Conservation (phyloP, 2,888 invertebrate genomes). For the Plebejus argus region DNA sequence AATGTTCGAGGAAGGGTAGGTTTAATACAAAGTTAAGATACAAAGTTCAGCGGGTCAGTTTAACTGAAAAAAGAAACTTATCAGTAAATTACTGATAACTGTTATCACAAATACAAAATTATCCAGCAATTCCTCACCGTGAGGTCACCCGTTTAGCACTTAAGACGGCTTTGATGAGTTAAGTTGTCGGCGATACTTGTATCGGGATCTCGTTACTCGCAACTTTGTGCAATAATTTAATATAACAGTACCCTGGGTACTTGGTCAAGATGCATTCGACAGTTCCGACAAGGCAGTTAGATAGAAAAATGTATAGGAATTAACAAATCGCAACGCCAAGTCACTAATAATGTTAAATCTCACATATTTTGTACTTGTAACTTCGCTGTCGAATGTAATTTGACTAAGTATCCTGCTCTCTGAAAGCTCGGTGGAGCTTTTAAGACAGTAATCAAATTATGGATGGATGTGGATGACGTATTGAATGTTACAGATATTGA, state of each 20-base stretch:
- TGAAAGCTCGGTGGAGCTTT: background rate
- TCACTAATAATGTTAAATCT: background rate
- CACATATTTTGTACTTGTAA: background rate
- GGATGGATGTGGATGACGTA: background rate
- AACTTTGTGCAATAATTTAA: slow-evolving; percentile 41
- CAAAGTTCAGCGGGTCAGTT: too few species aligned
- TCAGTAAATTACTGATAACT: too few species aligned
- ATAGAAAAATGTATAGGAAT: background rate
- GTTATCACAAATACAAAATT: background rate
- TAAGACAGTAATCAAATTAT: background rate
- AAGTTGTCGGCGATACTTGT: slow-evolving; percentile 44
- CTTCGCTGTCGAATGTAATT: background rate
- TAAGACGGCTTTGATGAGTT: slow-evolving; percentile 47
- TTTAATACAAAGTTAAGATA: too few species aligned
- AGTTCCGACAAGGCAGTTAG: background rate
- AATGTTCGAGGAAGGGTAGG: too few species aligned
- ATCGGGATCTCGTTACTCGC: slow-evolving; percentile 41
- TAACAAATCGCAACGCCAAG: background rate
- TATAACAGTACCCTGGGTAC: slow-evolving; percentile 23
- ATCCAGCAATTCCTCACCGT: background rate
- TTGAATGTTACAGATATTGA: background rate
- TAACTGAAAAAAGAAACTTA: too few species aligned
- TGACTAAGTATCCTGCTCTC: background rate
- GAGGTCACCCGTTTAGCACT: slow-evolving; percentile 38
- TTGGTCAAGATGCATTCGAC: background rate